Evolutionary conservation across 2,888 invertebrate species (phyloP).

Genomic region (Therioaphis trifolii): DNA sequence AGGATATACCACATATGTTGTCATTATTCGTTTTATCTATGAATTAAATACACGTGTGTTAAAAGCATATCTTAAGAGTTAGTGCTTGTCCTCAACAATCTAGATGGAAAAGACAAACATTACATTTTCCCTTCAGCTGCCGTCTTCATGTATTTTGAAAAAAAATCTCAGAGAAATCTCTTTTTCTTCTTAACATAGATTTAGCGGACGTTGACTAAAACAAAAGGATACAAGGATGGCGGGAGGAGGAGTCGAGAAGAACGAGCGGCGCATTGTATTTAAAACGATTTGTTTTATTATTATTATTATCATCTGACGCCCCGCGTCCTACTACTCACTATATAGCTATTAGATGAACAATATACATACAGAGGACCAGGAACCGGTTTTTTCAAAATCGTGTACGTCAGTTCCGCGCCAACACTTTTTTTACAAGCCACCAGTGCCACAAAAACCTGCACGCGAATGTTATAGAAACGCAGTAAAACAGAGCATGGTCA

Average conservation of each 20-base stretch:
- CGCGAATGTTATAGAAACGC: background rate
- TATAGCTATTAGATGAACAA: no score
- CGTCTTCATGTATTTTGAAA: no score
- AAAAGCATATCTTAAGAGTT: no score
- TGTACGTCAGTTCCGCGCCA: slow-evolving; percentile 21
- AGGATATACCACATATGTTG: no score
- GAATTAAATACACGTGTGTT: no score
- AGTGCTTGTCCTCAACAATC: no score
- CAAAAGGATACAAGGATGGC: background rate
- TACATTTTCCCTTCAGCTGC: no score
- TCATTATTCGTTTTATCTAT: no score
- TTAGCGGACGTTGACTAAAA: background rate
- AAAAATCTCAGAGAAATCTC: no score
- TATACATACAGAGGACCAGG: background rate
- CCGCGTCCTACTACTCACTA: no score
- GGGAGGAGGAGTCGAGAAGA: background rate
- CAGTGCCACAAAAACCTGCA: background rate
- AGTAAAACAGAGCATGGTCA: background rate
- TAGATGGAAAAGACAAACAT: no score
- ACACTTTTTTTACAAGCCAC: slow-evolving; percentile 15
- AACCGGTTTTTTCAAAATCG: slow-evolving; percentile 55
- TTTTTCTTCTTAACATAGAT: no score
- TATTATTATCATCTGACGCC: background rate
- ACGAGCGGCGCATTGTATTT: background rate
- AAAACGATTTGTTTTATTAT: slow-evolving; percentile 27